These are phyloP conservation scores for Pachypeltis micranthus DNA, from an alignment of 1,140 invertebrate genomes.

Conservation along the genomic window DNA sequence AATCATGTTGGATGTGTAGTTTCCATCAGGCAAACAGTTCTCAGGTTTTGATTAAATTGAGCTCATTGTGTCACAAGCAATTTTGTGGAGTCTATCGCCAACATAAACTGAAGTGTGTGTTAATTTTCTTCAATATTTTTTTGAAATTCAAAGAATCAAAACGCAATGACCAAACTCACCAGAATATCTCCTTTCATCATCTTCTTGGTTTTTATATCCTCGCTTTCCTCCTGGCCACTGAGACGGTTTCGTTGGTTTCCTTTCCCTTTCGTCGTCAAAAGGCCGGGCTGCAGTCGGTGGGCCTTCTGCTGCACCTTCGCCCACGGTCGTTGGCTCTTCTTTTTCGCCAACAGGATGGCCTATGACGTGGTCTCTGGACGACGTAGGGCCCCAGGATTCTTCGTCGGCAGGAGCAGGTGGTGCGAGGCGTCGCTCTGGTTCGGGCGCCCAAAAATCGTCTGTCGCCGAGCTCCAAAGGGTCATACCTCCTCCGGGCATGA, in stretches of 20 bases:
- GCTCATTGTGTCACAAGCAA: no score
- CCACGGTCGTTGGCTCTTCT: neutral
- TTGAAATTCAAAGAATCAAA: neutral
- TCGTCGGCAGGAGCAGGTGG: slow-evolving; percentile 11
- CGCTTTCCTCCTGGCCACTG: neutral
- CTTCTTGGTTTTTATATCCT: slow-evolving; percentile 16
- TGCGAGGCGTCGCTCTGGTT: neutral
- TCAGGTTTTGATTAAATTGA: no score
- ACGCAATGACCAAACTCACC: neutral
- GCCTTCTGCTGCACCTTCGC: neutral
- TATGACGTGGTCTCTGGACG: no score
- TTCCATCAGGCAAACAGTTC: no score
- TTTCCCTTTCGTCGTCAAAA: neutral
- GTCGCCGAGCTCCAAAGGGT: neutral
- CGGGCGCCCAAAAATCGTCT: neutral
- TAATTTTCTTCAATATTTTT: neutral
- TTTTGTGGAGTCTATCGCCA: no score
- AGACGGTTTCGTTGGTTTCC: slow-evolving; percentile 6
- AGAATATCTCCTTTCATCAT: slow-evolving; percentile 15
- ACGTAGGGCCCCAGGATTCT: neutral
- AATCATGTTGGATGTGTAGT: no score
- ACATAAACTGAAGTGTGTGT: no score
- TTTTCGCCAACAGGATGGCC: neutral
- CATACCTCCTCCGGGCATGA: slow-evolving; percentile 6
- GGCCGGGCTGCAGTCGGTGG: slow-evolving; percentile 7